phyloP scores from a whole-genome alignment of 2,113 vertebrate genomes.

The Micronisus gabar region DNA sequence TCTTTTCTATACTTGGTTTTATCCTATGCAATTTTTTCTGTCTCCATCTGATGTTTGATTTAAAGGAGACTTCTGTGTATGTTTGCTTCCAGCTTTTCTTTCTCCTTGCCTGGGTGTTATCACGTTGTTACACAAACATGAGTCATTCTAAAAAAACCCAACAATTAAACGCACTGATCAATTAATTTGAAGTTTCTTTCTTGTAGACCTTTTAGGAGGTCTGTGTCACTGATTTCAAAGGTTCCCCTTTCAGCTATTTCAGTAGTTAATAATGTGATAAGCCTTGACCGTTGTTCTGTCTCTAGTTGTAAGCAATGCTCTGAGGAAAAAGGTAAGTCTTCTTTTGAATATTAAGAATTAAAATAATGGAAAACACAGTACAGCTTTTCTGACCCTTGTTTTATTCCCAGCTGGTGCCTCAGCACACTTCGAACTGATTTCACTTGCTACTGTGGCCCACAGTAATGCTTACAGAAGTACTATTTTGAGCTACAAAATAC shows the following conservation, averaged over 20 bases:
- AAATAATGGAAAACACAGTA: not conserved
- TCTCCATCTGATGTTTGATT: not conserved
- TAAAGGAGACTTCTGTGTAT: not conserved
- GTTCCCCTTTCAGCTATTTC: not conserved
- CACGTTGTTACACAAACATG: not conserved
- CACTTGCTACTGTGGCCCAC: not conserved
- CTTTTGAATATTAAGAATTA: not conserved
- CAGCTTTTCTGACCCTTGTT: not conserved
- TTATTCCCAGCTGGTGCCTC: not conserved
- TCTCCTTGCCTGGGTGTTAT: not conserved
- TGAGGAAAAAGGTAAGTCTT: not conserved
- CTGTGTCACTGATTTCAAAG: not conserved
- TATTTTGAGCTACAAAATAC: not conserved
- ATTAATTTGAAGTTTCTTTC: not conserved
- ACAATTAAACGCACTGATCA: not conserved
- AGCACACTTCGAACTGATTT: not conserved
- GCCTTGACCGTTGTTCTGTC: not conserved
- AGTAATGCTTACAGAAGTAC: not conserved
- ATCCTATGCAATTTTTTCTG: rapidly evolving
- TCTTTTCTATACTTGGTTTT: not conserved
- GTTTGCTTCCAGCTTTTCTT: not conserved
- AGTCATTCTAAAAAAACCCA: not conserved
- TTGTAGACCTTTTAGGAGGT: not conserved
- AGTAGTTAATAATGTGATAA: not conserved
- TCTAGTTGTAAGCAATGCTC: not conserved